Evolutionary conservation across 2,888 invertebrate genomes (phyloP), one percentile per base, ranked within the genome.

Genomic region (Oxyteleia sp.): DNA sequence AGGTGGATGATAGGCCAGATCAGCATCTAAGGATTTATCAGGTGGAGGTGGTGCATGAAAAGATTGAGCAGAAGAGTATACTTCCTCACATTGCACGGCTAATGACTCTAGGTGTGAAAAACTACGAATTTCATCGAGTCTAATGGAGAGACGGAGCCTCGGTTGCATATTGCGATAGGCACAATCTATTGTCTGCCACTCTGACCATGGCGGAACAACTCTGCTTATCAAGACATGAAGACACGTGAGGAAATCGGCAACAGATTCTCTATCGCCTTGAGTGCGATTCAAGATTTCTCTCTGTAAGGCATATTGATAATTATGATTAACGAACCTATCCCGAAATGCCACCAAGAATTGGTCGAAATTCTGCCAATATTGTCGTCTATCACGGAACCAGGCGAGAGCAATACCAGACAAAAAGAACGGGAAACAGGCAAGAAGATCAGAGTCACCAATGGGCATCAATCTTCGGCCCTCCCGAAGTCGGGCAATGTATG

Each of bases 1-100:
- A 10, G 55, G 61, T 0, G 61, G 43, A 15, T 61, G 61, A 26
- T 61, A 61, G 7, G 61, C 61, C 0, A 61, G 20, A 13, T 61
- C 61, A 1, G 61, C 1, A 18, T 61, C 43, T 1, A 61, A 4
- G 1, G 61, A 61, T 15, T 43, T 61, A 10, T 61, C 43, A 0
- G 43, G 61, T 10, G 15, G 4, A 10, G 61, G 23, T 0, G 43
- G 61, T 4, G 57, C 38, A 57, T 8, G 20, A 57, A 57, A 57
- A 20, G 5, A 4, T 16, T 23, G 20, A 15, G 38, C 7, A 2
- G 57, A 41, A 11, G 3, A n/a, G 20, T 38, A 32, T 1, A 32
- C 5, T 7, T 10, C 8, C 8, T 32, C 32, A 8, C 32, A 32
- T 32, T 32, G 32, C 10, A 4, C 8, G 10, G 32, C 4, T 1